Conservation (phyloP, 1,140 invertebrate species). For the Sycophaga agraensis region DNA sequence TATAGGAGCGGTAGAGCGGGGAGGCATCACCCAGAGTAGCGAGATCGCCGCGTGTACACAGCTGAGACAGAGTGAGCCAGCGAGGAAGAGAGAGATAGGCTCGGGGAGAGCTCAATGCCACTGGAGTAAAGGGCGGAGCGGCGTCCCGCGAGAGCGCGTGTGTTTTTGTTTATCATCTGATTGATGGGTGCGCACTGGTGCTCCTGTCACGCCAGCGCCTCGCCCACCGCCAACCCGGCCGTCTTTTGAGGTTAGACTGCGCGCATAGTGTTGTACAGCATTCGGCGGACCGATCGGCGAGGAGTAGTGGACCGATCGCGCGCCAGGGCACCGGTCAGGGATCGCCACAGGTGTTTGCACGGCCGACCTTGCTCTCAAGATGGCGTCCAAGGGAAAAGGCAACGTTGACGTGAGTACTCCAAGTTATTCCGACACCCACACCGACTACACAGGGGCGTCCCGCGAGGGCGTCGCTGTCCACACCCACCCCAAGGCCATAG, state of each 20-base stretch:
- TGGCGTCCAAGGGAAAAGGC: conserved; percentile 51
- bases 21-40: too few species aligned
- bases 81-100: neutral
- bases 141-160: neutral
- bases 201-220: neutral
- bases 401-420: conserved; percentile 46
- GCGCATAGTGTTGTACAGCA: neutral
- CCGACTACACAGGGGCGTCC: neutral
- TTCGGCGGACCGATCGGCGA: neutral
- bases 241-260: conserved; percentile 6
- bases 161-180: neutral
- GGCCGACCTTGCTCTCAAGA: conserved; percentile 50
- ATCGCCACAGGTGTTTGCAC: conserved; percentile 37
- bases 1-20: neutral
- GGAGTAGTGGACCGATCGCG: neutral
- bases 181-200: too few species aligned
- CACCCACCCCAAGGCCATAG: neutral
- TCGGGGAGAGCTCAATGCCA: neutral
- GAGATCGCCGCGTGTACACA: too few species aligned
- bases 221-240: neutral
- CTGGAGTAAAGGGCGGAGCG: too few species aligned
- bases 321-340: conserved; percentile 2
- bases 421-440: neutral
- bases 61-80: neutral
- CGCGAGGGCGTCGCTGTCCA: neutral